Evolutionary conservation across 2,113 vertebrate genomes (phyloP), one percentile per base, ranked within the genome.

Genomic region (Sakesphorus luctuosus): DNA sequence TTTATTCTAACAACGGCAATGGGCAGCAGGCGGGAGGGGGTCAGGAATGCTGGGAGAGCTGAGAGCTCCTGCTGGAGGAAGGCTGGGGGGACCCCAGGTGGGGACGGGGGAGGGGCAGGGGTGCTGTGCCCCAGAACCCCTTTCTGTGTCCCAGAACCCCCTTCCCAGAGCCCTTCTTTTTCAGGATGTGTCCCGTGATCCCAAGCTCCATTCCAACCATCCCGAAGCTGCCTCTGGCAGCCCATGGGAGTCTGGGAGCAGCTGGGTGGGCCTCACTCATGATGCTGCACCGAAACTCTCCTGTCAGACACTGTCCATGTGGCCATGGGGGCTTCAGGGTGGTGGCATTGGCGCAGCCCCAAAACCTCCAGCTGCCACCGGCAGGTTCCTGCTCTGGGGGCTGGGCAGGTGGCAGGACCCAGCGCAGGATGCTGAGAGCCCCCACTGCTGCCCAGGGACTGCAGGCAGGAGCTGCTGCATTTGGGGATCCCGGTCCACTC

Each of bases 281-380:
- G 24, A 23, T 36, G 67, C 73, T 58, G 14, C 20, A 73, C 3
- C 3, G 16, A 49, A 73, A n/a, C 33, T 15, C 31, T 11, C 35
- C 11, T 7, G 18, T 13, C 6, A 1, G 36, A 33, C 49, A 31
- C 36, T 1, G 2, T 1, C 40, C 4, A 0, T 0, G 4, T 0
- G 0, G 16, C 11, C 46, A 16, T 0, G 0, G 23, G 35, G 1
- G 1, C n/a, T 26, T 15, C 0, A 4, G 56, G 43, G 16, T 69
- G 74, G 46, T 36, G 38, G 49, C 7, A 2, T 3, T 1, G 3
- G n/a, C 16, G 20, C 26, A 8, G 59, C 40, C 23, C 31, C 3
- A 3, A 2, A 5, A 28, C 33, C 7, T 65, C 38, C 18, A 1
- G 0, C 50, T 77, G 46, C 35, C 40, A 6, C 4, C 4, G 0